phyloP scores from a whole-genome alignment of 2,113 vertebrate species.

The Atherinomorus stipes region DNA sequence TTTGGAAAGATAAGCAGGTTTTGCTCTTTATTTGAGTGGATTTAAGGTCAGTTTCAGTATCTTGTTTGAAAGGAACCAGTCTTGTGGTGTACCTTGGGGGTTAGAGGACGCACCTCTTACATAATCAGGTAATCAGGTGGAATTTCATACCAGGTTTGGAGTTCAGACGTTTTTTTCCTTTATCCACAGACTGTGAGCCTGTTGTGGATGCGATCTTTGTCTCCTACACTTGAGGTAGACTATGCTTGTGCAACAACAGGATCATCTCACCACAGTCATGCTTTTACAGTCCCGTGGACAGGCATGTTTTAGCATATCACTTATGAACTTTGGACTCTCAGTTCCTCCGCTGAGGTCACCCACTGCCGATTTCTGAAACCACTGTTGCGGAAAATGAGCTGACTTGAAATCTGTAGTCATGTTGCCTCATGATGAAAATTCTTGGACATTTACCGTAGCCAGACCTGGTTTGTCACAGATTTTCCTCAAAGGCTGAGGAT shows the following conservation, averaged over 20 bases:
- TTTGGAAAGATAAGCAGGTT: no score
- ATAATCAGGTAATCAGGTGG: constrained; percentile 9
- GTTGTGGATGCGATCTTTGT: constrained; percentile 19
- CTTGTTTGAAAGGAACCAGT: background rate
- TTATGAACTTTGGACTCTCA: constrained; percentile 60
- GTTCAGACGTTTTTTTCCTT: constrained; percentile 15
- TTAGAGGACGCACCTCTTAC: background rate
- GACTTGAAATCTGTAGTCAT: background rate
- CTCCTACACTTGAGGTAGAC: background rate
- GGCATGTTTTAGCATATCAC: constrained; percentile 16
- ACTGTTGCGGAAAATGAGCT: constrained; percentile 3
- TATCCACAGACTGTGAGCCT: background rate
- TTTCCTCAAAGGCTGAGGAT: background rate
- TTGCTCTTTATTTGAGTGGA: no score
- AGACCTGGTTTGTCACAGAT: no score
- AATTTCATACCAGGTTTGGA: constrained; percentile 8
- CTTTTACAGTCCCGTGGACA: background rate
- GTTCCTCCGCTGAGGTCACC: constrained; percentile 35
- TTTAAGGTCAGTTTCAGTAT: no score
- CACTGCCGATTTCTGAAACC: background rate
- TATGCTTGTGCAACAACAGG: constrained; percentile 46
- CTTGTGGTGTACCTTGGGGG: background rate
- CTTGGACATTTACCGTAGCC: background rate
- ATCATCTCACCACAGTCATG: background rate
- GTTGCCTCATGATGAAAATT: background rate